phyloP scores from a whole-genome alignment of 2,888 invertebrate genomes.

The Drepanosiphum platanoidis region DNA sequence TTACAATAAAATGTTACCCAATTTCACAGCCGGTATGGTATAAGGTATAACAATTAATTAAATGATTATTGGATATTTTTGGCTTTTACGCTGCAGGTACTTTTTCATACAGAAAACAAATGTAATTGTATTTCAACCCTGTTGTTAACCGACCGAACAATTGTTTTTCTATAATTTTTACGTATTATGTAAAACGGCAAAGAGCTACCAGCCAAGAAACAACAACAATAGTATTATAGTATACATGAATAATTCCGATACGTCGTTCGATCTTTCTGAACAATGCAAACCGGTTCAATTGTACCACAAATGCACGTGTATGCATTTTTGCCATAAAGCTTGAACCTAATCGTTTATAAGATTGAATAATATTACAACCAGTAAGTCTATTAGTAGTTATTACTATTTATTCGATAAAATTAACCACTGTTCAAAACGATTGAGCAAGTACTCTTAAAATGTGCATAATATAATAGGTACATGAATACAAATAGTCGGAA shows the following conservation, averaged over 20 bases:
- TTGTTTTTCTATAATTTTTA: background rate
- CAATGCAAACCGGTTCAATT: slow-evolving; percentile 1
- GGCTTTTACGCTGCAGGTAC: no score
- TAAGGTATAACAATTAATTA: no score
- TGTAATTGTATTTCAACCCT: no score
- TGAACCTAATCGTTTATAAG: background rate
- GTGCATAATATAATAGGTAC: background rate
- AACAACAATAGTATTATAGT: background rate
- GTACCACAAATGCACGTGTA: background rate
- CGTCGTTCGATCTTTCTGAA: background rate
- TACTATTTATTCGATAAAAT: background rate
- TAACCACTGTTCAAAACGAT: background rate
- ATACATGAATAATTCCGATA: slow-evolving; percentile 16
- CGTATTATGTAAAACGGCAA: background rate
- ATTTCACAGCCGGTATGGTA: no score
- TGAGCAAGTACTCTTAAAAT: background rate
- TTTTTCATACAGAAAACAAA: no score
- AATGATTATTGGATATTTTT: no score
- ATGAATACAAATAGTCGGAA: no score
- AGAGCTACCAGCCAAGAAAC: background rate
- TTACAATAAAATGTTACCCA: no score
- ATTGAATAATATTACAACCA: slow-evolving; percentile 32
- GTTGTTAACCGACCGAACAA: no score
- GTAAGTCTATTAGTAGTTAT: background rate
- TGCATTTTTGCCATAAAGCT: background rate